Conservation (phyloP, 2,113 vertebrate species). For the Ceyx margarethae region DNA sequence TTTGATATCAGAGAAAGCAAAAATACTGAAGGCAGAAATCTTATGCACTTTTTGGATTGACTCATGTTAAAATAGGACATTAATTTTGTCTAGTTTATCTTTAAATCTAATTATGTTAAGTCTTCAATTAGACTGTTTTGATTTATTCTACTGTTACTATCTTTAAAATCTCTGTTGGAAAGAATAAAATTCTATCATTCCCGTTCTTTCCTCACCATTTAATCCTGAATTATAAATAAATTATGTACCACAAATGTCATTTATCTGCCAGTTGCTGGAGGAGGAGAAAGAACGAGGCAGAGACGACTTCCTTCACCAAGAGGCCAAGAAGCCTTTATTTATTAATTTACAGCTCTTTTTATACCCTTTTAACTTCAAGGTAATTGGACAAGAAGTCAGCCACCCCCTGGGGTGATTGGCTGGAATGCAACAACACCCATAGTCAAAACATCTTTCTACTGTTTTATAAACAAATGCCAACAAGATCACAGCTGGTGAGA, state of each 20-base stretch:
- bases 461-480: too few relatives aligned
- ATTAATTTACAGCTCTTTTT: too few relatives aligned
- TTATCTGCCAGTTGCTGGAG: too few relatives aligned
- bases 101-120: background rate
- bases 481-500: too few relatives aligned
- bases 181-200: background rate
- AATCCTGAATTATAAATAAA: constrained; percentile 10
- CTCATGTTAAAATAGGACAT: background rate
- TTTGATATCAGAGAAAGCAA: background rate
- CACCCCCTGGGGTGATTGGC: too few relatives aligned
- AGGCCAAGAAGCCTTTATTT: too few relatives aligned
- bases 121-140: background rate
- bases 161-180: background rate
- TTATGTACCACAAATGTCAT: background rate
- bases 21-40: background rate
- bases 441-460: too few relatives aligned
- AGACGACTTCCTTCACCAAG: too few relatives aligned
- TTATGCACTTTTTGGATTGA: background rate
- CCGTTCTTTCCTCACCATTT: background rate
- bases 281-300: too few relatives aligned
- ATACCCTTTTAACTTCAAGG: too few relatives aligned
- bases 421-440: too few relatives aligned
- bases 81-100: background rate
- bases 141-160: background rate
- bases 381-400: too few relatives aligned